Evolutionary conservation across 1,140 invertebrate genomes (phyloP).

Genomic region (honey bee (Apis mellifera)): Amel_HAv3.1 CM009934.2:7304501-7305000

Average conservation of each 20-base stretch:
- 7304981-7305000: not conserved
- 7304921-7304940: too few relatives aligned
- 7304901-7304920: too few relatives aligned
- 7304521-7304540: slow-evolving; percentile 29
- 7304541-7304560: slow-evolving; percentile 30
- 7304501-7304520: slow-evolving; percentile 42
- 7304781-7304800: too few relatives aligned
- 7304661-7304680: not conserved
- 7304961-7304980: not conserved
- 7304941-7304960: not conserved
- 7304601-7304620: slow-evolving; percentile 29
- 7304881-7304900: too few relatives aligned
- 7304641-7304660: not conserved
- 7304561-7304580: slow-evolving; percentile 10
- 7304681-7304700: not conserved
- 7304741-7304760: too few relatives aligned
- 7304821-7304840: too few relatives aligned
- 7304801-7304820: too few relatives aligned
- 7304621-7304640: not conserved
- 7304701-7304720: not conserved
- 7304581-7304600: slow-evolving; percentile 34
- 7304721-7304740: too few relatives aligned
- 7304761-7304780: too few relatives aligned
- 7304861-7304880: too few relatives aligned
- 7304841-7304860: too few relatives aligned